Conservation (phyloP, 1,140 invertebrate genomes). For the Drosophila willistoni region DNA sequence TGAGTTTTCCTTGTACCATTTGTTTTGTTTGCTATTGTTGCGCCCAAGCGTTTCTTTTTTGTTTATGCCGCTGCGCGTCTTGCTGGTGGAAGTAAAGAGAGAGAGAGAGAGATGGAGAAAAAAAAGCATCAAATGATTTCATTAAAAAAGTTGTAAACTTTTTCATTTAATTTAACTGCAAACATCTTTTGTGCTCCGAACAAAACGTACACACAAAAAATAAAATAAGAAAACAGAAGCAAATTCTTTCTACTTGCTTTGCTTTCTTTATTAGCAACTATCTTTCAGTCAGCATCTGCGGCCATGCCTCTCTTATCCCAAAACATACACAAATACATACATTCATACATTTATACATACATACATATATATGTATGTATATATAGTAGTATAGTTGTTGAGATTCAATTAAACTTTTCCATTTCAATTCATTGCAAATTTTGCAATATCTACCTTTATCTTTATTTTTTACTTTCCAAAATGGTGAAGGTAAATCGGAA, state of each 20-base stretch:
- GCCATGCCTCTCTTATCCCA: slow-evolving; percentile 14
- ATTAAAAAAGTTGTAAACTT: slow-evolving; percentile 82
- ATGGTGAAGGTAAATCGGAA: slow-evolving; percentile 12
- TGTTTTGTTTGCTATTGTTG: slow-evolving; percentile 67
- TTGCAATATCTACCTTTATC: slow-evolving; percentile 11
- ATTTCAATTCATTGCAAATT: slow-evolving; percentile 54
- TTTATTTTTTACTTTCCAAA: slow-evolving; percentile 5
- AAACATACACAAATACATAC: too few relatives aligned
- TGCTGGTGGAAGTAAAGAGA: not conserved
- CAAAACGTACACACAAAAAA: not conserved
- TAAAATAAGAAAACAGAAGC: not conserved
- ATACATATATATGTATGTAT: not conserved
- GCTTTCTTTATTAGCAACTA: slow-evolving; percentile 32
- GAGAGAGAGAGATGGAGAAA: not conserved
- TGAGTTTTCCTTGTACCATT: slow-evolving; percentile 42
- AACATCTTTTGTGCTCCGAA: slow-evolving; percentile 71
- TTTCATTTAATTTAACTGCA: slow-evolving; percentile 82
- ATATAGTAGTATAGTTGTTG: not conserved
- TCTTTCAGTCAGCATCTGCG: slow-evolving; percentile 50
- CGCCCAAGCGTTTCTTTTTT: slow-evolving; percentile 45
- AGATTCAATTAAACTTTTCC: slow-evolving; percentile 77
- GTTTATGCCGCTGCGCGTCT: slow-evolving; percentile 57
- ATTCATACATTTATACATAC: too few relatives aligned
- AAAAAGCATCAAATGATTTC: slow-evolving; percentile 78
- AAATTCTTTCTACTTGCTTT: slow-evolving; percentile 19